Percentiles rank a stretch among this genome's conserved stretches.
phyloP scores from a whole-genome alignment of 2,113 vertebrate species.

The Gadus macrocephalus region DNA sequence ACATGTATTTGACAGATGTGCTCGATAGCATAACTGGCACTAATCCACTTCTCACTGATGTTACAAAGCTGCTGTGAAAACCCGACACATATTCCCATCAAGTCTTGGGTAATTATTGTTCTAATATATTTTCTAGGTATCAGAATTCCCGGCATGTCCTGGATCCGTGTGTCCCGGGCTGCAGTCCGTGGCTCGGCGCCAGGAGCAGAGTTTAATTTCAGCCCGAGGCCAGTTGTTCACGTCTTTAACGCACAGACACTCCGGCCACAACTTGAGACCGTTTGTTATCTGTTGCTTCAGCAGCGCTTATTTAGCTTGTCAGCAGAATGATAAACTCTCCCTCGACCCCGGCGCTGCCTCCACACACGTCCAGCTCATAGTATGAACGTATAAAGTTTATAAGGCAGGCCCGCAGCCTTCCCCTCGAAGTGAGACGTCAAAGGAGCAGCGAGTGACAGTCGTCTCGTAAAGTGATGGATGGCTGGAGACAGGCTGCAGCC shows the following conservation, averaged over 20 bases:
- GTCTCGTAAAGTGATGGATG: too few species aligned
- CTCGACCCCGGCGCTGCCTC: constrained; percentile 56
- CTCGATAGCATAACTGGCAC: too few species aligned
- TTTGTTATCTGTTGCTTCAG: constrained; percentile 70
- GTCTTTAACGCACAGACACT: constrained; percentile 65
- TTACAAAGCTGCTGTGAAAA: too few species aligned
- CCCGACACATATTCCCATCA: too few species aligned
- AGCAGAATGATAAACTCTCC: constrained; percentile 71
- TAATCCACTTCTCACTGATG: too few species aligned
- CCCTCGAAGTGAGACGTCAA: constrained; percentile 42
- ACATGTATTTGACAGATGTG: too few species aligned
- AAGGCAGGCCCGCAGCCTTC: constrained; percentile 37
- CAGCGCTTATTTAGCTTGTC: constrained; percentile 73
- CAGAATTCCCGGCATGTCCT: too few species aligned
- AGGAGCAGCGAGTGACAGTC: too few species aligned
- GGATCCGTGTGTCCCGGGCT: constrained; percentile 5
- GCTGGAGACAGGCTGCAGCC: too few species aligned
- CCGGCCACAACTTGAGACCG: constrained; percentile 64
- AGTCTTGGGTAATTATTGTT: too few species aligned
- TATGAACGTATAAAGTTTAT: constrained; percentile 56
- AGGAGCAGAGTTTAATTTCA: constrained; percentile 45
- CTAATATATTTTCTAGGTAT: too few species aligned
- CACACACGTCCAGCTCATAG: constrained; percentile 34
- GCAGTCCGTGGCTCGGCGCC: constrained; percentile 33
- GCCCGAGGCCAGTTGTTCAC: constrained; percentile 61